phyloP scores from a whole-genome alignment of 2,888 invertebrate genomes.

The Stenchaetothrips biformis region DNA sequence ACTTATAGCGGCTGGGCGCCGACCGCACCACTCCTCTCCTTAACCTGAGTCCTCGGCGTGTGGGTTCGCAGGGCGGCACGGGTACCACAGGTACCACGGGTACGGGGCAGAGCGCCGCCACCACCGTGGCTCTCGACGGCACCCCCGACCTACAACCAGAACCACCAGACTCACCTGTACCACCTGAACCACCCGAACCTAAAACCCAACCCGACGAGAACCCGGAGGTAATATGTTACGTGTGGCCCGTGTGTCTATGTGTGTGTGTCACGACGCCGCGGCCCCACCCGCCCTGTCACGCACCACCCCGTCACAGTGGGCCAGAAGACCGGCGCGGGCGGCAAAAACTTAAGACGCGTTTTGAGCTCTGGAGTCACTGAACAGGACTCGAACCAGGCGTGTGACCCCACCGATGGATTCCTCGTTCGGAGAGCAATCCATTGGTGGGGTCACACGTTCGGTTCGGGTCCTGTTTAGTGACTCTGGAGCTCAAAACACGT shows the following conservation, averaged over 20 bases:
- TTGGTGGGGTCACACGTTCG: no score
- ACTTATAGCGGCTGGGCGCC: neutral
- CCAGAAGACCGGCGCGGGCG: no score
- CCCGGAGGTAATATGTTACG: constrained; percentile 42
- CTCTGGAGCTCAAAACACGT: no score
- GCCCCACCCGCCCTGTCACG: neutral
- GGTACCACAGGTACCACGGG: neutral
- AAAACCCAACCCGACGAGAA: neutral
- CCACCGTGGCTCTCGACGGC: constrained; percentile 11
- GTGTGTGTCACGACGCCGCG: neutral
- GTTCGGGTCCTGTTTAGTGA: no score
- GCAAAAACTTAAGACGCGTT: no score
- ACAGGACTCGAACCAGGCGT: no score
- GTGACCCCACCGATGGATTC: no score
- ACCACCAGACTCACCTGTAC: neutral
- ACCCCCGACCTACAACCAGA: neutral
- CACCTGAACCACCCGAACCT: neutral
- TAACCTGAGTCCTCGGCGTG: neutral
- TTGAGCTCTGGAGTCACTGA: no score
- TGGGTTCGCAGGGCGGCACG: neutral
- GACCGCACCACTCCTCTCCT: neutral
- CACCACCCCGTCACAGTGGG: neutral
- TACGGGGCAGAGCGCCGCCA: constrained; percentile 2
- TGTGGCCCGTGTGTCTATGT: neutral
- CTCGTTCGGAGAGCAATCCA: no score